Evolutionary conservation across 2,113 vertebrate species (phyloP).

Genomic region (Macrotis lagotis): DNA sequence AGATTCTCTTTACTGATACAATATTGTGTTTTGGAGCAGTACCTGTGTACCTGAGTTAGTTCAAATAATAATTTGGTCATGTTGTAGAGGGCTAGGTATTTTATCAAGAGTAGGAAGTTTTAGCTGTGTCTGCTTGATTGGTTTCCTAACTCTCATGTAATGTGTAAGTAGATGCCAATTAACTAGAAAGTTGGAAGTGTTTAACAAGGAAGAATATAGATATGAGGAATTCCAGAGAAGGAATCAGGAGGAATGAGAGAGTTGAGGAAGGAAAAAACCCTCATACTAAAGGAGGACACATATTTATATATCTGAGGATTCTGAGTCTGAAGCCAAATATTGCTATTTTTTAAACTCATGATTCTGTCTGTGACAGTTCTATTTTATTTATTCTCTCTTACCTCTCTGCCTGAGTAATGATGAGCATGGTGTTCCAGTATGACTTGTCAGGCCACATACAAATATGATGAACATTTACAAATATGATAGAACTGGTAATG

Average conservation of each 20-base stretch:
- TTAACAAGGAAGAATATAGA: background rate
- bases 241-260: background rate
- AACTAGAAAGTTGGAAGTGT: background rate
- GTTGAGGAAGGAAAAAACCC: background rate
- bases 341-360: background rate
- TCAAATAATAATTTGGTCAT: background rate
- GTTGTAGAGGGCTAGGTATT: background rate
- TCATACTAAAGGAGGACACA: background rate
- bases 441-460: background rate
- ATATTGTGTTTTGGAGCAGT: background rate
- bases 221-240: background rate
- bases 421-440: background rate
- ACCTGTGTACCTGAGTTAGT: background rate
- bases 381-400: background rate
- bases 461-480: too few species aligned
- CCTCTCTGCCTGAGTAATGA: background rate
- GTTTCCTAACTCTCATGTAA: background rate
- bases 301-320: background rate
- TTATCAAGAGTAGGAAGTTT: background rate
- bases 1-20: background rate
- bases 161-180: background rate
- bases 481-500: background rate
- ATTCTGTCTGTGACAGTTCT: background rate
- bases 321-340: background rate
- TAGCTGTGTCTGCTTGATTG: too few species aligned